A percentile compares a stretch with the other conserved stretches of the same genome.
Conservation (phyloP, 64 coral and sea anemone species). For the Stichodactyla mertensii region DNA sequence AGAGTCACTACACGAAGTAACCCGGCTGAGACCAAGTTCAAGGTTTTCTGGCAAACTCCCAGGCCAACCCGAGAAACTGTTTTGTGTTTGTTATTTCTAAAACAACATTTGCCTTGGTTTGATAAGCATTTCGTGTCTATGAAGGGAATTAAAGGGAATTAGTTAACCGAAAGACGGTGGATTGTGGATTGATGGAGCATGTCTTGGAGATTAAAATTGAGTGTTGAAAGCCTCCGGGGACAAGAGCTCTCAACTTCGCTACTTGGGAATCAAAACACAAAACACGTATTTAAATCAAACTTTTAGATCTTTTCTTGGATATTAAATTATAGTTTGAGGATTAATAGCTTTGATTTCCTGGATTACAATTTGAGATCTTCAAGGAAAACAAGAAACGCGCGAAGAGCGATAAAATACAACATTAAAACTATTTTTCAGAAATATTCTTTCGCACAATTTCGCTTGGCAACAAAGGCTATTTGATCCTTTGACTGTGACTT, state of each 20-base stretch:
- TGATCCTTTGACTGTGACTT: background rate
- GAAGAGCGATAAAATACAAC: background rate
- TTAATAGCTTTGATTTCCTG: background rate
- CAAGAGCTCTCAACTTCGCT: background rate
- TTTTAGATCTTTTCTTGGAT: too few species aligned
- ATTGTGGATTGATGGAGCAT: background rate
- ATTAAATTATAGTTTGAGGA: background rate
- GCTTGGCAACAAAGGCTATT: background rate
- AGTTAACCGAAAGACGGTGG: background rate
- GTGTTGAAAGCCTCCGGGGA: background rate
- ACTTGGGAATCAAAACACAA: background rate
- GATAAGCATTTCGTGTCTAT: background rate
- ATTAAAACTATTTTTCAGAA: background rate
- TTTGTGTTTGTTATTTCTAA: background rate
- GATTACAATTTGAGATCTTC: background rate
- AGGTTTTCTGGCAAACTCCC: slow-evolving; percentile 4
- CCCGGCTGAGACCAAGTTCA: background rate
- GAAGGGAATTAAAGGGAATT: background rate
- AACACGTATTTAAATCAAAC: background rate
- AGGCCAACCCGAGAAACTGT: background rate
- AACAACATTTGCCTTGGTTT: background rate
- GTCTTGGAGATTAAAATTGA: background rate
- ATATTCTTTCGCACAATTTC: background rate
- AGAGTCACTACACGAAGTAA: background rate
- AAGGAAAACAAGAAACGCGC: background rate